Evolutionary conservation across 1,140 invertebrate species (phyloP), one percentile per base, ranked within the genome.

Genomic region (Triops cancriformis): DNA sequence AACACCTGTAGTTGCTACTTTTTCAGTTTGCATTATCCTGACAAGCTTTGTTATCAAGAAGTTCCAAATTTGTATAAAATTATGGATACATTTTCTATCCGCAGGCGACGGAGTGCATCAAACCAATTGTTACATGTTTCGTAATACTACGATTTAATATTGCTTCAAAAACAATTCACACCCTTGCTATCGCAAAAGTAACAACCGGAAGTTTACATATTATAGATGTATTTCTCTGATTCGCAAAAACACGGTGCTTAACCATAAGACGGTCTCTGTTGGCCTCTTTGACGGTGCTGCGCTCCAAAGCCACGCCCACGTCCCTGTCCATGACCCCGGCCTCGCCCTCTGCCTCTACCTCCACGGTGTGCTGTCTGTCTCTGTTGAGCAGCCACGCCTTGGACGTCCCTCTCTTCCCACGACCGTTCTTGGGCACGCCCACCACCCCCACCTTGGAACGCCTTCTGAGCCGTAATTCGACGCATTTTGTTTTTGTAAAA

Each of bases 401-500:
- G 51, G 23, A 64, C 18, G 1, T 64, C 51, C 2, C 5, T 18
- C 23, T 64, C 51, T 12, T 64, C 23, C 14, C 10, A 10, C 6
- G 51, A 10, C n/a, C 23, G 9, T n/a, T 64, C 18, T 23, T 64
- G 51, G n/a, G 10, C 51, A 64, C 51, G 51, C 14, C 51, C 51
- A 0, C 51, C 51, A 12, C 51, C 14, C 1, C 31, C 31, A 37
- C 51, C 5, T 64, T 64, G 51, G 14, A 64, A 64, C 14, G 51
- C 3, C 51, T 64, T 76, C 4, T 43, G 37, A 14, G 74, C 37
- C 11, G 27, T 45, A 3, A 45, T 28, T 76, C 74, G 74, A 9
- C 74, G 27, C 74, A 76, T 42, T 43, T 76, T 76, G 37, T 76
- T 76, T n/a, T 42, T 64, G 74, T 76, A 76, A 45, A 76, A 76